Evolutionary conservation across 2,113 vertebrate genomes (phyloP), one percentile per base, ranked within the genome.

Genomic region (Python bivittatus): DNA sequence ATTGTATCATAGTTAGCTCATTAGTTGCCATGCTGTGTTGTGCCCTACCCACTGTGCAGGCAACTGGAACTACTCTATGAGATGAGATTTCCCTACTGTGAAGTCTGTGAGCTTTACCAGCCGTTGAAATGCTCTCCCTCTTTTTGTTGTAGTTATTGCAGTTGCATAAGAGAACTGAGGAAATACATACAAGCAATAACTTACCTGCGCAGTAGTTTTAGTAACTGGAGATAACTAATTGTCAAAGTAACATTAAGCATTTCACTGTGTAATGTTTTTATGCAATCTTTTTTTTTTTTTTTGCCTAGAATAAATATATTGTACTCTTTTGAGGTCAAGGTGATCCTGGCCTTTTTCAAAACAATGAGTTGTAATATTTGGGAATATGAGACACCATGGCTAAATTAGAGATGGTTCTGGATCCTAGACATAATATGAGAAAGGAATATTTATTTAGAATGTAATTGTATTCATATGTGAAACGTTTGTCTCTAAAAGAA

Each of bases 401-500:
- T 53, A 27, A 48, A 52, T 85, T 48, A 52, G 42, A 9, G 85
- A 48, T 27, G 90, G 44, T 86, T 83, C 33, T 8, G 53, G 58
- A 52, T 33, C 2, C 6, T 86, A 60, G n/a, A 93, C 88, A 53
- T 94, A 92, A n/a, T 38, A 38, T 92, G 90, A 92, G 61, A 93
- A 90, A 58, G 38, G 1, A 6, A 86, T 2, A 93, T 54, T 84
- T 54, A 48, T 10, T 48, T 88, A 79, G 27, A 60, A 60, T 61
- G 58, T 95, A 86, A 88, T 96, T 92, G 6, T 29, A 92, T 90
- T 54, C 44, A 1, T 95, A 88, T 68, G 89, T 95, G 91, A 53
- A 27, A 20, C 90, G 88, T n/a, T 94, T 94, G 27, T 90, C 33
- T 85, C 12, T 44, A 42, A 92, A 84, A 7, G 72, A 86, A 94